A percentile compares a stretch with the other conserved stretches of the same genome.
Conservation (phyloP, 1,140 invertebrate species). For the Cotesia chilonis region DNA sequence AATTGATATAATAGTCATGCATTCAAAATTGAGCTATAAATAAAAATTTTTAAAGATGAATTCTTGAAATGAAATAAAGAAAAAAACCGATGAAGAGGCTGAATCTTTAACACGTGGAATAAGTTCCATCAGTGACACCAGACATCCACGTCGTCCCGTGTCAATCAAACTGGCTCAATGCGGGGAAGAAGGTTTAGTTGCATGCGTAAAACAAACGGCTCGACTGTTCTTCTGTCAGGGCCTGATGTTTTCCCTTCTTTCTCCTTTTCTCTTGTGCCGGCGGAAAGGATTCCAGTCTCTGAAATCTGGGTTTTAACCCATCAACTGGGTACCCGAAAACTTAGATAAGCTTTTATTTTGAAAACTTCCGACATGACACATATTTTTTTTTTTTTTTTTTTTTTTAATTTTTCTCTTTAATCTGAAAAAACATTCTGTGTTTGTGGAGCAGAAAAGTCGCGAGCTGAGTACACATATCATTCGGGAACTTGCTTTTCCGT, state of each 20-base stretch:
- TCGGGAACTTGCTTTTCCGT: too few relatives aligned
- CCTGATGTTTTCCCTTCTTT: slow-evolving; percentile 15
- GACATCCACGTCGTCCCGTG: slow-evolving; percentile 35
- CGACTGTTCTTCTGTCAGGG: slow-evolving; percentile 17
- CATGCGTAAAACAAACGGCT: slow-evolving; percentile 38
- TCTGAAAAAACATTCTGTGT: slow-evolving; percentile 30
- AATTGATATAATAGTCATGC: too few relatives aligned
- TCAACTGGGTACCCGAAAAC: slow-evolving; percentile 2
- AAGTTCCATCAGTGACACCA: slow-evolving; percentile 25
- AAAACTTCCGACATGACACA: slow-evolving; percentile 24
- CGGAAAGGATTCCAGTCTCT: slow-evolving; percentile 18
- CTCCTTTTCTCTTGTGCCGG: slow-evolving; percentile 16
- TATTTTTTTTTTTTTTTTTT: slow-evolving; percentile 16
- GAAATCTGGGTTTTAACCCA: background rate
- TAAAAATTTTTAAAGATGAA: too few relatives aligned
- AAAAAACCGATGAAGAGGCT: background rate
- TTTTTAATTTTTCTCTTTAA: slow-evolving; percentile 10
- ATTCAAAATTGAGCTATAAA: too few relatives aligned
- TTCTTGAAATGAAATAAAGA: background rate
- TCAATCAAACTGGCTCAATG: slow-evolving; percentile 36
- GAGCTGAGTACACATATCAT: background rate
- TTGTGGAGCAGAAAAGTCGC: background rate
- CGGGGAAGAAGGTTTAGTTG: slow-evolving; percentile 10
- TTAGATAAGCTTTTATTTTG: slow-evolving; percentile 22
- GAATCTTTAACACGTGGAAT: slow-evolving; percentile 22